Conservation (phyloP, 2,888 invertebrate species). For the Patella pellucida region DNA sequence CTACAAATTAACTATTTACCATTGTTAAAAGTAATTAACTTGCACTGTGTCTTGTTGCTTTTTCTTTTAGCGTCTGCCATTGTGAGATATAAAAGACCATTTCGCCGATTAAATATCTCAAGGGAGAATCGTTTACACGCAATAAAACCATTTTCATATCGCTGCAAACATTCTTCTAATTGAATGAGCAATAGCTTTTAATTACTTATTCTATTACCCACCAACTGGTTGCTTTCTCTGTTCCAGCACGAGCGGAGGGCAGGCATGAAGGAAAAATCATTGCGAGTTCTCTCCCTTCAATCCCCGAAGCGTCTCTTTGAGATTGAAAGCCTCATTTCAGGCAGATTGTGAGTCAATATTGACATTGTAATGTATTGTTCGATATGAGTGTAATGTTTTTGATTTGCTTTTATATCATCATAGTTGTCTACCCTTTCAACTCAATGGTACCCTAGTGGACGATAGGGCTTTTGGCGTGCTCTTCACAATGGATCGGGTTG, state of each 20-base stretch:
- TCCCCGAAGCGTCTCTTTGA: background rate
- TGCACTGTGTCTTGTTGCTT: background rate
- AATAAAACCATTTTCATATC: background rate
- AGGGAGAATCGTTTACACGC: background rate
- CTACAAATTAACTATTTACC: conserved; percentile 7
- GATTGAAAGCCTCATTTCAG: no score
- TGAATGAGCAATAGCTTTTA: background rate
- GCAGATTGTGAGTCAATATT: no score
- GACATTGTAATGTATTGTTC: no score
- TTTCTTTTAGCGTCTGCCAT: background rate
- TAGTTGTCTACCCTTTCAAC: no score
- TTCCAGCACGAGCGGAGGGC: no score
- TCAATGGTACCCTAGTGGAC: no score
- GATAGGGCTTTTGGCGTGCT: no score
- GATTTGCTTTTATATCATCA: no score
- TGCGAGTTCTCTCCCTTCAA: conserved; percentile 1
- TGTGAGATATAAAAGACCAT: conserved; percentile 6
- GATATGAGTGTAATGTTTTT: no score
- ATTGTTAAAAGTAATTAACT: conserved; percentile 6
- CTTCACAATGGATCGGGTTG: no score
- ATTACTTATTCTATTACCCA: background rate
- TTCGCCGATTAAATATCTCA: background rate
- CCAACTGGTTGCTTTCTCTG: no score
- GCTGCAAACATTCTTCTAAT: background rate
- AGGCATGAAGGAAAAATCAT: no score